phyloP scores from a whole-genome alignment of 2,888 invertebrate species.

The Athalia cordata region DNA sequence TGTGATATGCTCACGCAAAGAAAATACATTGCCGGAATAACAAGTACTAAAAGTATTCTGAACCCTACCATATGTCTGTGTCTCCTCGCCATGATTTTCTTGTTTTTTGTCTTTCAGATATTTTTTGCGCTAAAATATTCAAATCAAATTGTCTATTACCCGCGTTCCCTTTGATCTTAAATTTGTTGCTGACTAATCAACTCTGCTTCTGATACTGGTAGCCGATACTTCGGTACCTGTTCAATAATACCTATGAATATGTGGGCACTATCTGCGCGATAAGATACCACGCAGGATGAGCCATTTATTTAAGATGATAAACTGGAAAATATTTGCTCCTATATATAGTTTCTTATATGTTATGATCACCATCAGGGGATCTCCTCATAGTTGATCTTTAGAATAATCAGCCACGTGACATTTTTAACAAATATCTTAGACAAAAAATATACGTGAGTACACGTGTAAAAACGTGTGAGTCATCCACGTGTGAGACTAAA shows the following conservation, averaged over 20 bases:
- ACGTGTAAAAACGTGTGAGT: too few species aligned
- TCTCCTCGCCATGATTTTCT: slow-evolving; percentile 60
- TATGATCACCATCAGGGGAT: too few species aligned
- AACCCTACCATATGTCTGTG: slow-evolving; percentile 63
- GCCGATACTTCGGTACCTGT: slow-evolving; percentile 28
- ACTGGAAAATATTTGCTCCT: slow-evolving; percentile 34
- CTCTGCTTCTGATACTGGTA: slow-evolving; percentile 44
- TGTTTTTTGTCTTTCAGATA: too few species aligned
- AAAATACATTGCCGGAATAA: slow-evolving; percentile 65
- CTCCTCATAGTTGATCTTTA: too few species aligned
- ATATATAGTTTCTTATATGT: background rate
- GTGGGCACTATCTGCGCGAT: slow-evolving; percentile 42
- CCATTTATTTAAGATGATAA: slow-evolving; percentile 32
- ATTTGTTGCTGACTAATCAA: slow-evolving; percentile 19
- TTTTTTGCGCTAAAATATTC: background rate
- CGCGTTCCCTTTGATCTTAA: background rate
- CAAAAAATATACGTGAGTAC: too few species aligned
- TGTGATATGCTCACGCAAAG: slow-evolving; percentile 59
- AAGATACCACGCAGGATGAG: slow-evolving; percentile 43
- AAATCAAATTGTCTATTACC: background rate
- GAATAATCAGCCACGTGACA: too few species aligned
- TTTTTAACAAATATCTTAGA: too few species aligned
- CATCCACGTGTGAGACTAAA: too few species aligned
- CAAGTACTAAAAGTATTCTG: slow-evolving; percentile 63
- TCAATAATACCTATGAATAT: slow-evolving; percentile 45